phyloP scores from a whole-genome alignment of 1,140 invertebrate species.

The Lanistes nyassanus region DNA sequence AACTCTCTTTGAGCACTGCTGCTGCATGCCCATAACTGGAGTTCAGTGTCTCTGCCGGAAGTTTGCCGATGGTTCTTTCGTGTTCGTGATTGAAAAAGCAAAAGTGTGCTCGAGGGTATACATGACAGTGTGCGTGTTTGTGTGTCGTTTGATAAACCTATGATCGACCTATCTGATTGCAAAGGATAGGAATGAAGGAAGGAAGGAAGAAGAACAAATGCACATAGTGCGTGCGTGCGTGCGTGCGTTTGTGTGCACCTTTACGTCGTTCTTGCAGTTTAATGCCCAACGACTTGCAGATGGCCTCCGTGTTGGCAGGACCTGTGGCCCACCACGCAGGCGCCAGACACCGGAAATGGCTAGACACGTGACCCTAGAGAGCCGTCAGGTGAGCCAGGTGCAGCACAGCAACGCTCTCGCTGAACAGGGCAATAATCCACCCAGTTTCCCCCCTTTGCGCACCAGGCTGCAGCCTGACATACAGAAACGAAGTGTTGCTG shows the following conservation, averaged over 20 bases:
- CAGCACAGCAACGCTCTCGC: no score
- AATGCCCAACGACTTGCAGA: background rate
- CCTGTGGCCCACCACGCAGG: background rate
- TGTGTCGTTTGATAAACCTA: background rate
- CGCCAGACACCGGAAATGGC: background rate
- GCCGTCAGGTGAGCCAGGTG: no score
- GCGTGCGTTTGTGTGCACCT: conserved; percentile 3
- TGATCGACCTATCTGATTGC: background rate
- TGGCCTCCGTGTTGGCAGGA: background rate
- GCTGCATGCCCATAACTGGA: no score
- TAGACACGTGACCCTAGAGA: no score
- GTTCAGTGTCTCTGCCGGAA: no score
- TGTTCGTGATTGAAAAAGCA: background rate
- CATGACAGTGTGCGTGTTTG: background rate
- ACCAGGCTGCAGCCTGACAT: no score
- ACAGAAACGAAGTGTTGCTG: no score
- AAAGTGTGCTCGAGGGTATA: background rate
- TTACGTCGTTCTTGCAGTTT: background rate
- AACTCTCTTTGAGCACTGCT: no score
- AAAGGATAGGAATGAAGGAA: background rate
- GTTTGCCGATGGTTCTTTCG: background rate
- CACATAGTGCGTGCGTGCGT: background rate
- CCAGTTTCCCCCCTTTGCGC: no score
- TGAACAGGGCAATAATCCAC: no score
- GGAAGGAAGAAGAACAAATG: background rate